These are phyloP conservation scores for Pseudopodoces humilis DNA, from an alignment of 2,113 vertebrate species.

Conservation along the genomic window DNA sequence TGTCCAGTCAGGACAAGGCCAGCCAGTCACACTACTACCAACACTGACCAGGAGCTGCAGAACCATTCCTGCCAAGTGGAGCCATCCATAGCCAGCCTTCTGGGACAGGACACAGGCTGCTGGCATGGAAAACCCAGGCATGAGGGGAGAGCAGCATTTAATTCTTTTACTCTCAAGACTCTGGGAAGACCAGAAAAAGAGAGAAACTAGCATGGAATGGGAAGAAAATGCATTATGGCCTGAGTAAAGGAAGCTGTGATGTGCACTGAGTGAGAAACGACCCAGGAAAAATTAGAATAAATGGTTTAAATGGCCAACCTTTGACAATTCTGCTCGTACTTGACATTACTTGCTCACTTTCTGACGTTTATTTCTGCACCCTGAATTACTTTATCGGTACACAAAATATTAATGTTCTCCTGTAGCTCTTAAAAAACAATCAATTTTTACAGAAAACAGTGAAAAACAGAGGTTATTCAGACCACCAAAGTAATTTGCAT, in stretches of 20 bases:
- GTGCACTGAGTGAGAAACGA: not conserved
- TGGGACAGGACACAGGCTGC: not conserved
- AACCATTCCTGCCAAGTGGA: not conserved
- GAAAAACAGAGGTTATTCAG: not conserved
- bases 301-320: not conserved
- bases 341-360: not conserved
- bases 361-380: not conserved
- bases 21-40: not conserved
- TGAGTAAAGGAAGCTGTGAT: not conserved
- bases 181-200: not conserved
- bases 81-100: not conserved
- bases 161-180: not conserved
- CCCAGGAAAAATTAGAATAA: not conserved
- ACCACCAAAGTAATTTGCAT: not conserved
- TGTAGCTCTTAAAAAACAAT: not conserved
- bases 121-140: rapidly evolving
- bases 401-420: not conserved
- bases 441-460: not conserved
- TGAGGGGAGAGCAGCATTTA: not conserved
- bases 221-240: not conserved
- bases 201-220: not conserved
- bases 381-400: not conserved
- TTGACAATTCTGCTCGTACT: not conserved
- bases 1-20: not conserved
- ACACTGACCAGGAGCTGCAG: not conserved